Evolutionary conservation across 2,113 vertebrate species (phyloP), one percentile per base, ranked within the genome.

Genomic region (Acrocephalus arundinaceus): DNA sequence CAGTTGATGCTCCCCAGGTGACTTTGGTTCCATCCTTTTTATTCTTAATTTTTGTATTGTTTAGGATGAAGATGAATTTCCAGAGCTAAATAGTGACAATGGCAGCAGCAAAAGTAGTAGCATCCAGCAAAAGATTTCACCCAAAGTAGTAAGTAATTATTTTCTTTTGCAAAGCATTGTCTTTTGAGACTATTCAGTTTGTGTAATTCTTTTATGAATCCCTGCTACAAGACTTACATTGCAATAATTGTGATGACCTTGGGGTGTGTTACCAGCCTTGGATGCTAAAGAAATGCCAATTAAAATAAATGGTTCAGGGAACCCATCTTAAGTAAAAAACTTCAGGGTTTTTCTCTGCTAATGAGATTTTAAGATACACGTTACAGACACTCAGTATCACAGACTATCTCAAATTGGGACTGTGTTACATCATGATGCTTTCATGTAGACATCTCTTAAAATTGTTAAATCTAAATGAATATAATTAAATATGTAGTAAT

Each of bases 31-130:
- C 2, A 3, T 83, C 57, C 9, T 73, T 55, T 79, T 75, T 3
- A 52, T 78, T 88, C 15, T 92, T 89, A 61, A 74, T 77, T 89
- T 91, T 35, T 87, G 4, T 75, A 17, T 70, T 48, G 78, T 97
- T 93, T 70, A 99, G 99, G 99, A 99, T 98, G 98, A 99, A 97
- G 98, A 99, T 81, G 98, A 99, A 93, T 99, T 99, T 97, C 99
- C 98, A 88, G 99, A 99, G 89, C 95, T 99, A 39, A 98, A 97
- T 65, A 97, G 98, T 78, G 98, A 98, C 88, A 98, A 97, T 35
- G 93, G 97, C 57, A 97, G 91, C 90, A 97, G 67, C 96, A 99
- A 99, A 98, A 97, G 97, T 89, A 98, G 98, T 62, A 98, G 97
- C 89, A 94, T 97, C 5, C 99, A 99, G 84, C 98, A 98, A 84